These are phyloP conservation scores for Hippoglossus stenolepis DNA, from an alignment of 2,113 vertebrate genomes.

Conservation along the genomic window DNA sequence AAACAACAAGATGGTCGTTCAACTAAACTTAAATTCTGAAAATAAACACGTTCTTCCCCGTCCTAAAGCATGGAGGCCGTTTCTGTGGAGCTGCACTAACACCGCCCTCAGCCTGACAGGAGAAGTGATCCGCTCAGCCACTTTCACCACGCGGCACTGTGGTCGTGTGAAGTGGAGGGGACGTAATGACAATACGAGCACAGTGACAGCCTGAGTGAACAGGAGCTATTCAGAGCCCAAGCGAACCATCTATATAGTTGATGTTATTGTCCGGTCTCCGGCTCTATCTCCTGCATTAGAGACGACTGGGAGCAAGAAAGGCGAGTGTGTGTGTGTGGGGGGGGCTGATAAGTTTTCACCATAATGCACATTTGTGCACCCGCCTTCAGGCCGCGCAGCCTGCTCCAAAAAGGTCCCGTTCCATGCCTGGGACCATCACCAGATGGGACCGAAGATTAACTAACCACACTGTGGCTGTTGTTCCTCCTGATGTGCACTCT, in stretches of 20 bases:
- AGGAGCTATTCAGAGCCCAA: constrained; percentile 61
- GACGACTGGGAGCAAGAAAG: neutral
- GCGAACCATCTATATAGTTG: constrained; percentile 38
- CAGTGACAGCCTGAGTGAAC: constrained; percentile 40
- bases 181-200: constrained; percentile 46
- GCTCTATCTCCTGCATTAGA: constrained; percentile 34
- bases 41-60: too few relatives aligned
- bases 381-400: constrained; percentile 38
- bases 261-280: constrained; percentile 30
- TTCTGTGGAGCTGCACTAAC: constrained; percentile 23
- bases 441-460: constrained; percentile 63
- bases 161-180: constrained; percentile 53
- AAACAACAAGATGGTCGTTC: neutral
- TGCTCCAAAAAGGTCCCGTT: constrained; percentile 29
- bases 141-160: constrained; percentile 21
- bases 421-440: constrained; percentile 49
- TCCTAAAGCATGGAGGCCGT: neutral
- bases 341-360: neutral
- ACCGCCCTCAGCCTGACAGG: constrained; percentile 10
- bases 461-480: constrained; percentile 9
- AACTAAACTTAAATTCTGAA: too few relatives aligned
- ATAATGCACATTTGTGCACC: constrained; percentile 34
- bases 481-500: constrained; percentile 39
- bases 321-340: neutral
- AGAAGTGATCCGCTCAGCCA: constrained; percentile 28